These are phyloP conservation scores for Idris sp. DNA, from an alignment of 1,140 invertebrate species.

Conservation along the genomic window DNA sequence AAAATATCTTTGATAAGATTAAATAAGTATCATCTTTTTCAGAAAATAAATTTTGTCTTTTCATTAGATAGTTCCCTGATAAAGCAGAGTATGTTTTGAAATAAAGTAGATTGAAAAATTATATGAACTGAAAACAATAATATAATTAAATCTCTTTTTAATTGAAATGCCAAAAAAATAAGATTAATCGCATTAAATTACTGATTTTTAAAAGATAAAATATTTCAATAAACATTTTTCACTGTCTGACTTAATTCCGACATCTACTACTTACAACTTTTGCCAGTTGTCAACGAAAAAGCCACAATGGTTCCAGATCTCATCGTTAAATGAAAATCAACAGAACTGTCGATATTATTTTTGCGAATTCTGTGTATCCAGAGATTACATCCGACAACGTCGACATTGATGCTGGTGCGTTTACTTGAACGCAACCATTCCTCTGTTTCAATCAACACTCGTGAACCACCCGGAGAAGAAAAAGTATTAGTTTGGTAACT, in stretches of 20 bases:
- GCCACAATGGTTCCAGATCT: conserved; percentile 61
- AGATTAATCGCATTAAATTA: too few relatives aligned
- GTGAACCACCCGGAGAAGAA: conserved; percentile 76
- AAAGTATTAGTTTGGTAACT: conserved; percentile 74
- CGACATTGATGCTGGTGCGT: conserved; percentile 68
- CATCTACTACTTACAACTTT: conserved; percentile 20
- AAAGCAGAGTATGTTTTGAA: too few relatives aligned
- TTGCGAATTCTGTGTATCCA: conserved; percentile 12
- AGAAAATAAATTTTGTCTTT: too few relatives aligned
- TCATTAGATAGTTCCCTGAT: too few relatives aligned
- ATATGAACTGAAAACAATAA: too few relatives aligned
- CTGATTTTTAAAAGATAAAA: too few relatives aligned
- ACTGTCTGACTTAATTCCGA: conserved; percentile 10
- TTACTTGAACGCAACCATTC: conserved; percentile 73
- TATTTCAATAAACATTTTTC: not conserved
- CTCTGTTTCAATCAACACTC: conserved; percentile 71
- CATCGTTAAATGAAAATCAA: conserved; percentile 65
- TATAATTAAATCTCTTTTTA: too few relatives aligned
- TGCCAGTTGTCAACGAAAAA: conserved; percentile 33
- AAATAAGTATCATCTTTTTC: too few relatives aligned
- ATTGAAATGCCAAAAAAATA: too few relatives aligned
- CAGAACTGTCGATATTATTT: not conserved
- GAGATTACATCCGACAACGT: conserved; percentile 17
- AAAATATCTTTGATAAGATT: too few relatives aligned
- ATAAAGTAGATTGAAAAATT: too few relatives aligned